phyloP scores from a whole-genome alignment of 2,888 invertebrate species.

The Antheraea assamensis region DNA sequence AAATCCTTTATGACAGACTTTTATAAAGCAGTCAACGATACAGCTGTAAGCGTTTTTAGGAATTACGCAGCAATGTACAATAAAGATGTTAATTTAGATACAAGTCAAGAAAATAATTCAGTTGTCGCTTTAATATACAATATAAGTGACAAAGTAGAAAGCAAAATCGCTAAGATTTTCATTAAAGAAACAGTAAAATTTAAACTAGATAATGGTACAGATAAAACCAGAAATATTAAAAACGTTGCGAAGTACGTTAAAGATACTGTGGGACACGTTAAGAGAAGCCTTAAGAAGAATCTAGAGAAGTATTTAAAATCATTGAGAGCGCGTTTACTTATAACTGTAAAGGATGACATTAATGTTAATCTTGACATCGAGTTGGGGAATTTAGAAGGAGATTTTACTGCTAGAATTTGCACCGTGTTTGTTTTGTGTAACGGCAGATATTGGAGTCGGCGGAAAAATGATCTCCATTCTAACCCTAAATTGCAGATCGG shows the following conservation, averaged over 20 bases:
- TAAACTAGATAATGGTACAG: slow-evolving; percentile 43
- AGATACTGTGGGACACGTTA: slow-evolving; percentile 33
- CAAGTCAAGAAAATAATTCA: slow-evolving; percentile 37
- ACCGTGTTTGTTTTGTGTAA: slow-evolving; percentile 54
- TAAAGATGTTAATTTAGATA: slow-evolving; percentile 48
- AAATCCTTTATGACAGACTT: slow-evolving; percentile 47
- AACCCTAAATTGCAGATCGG: slow-evolving; percentile 6
- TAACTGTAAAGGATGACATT: slow-evolving; percentile 48
- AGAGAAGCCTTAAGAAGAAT: slow-evolving; percentile 32
- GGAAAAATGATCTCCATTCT: slow-evolving; percentile 10
- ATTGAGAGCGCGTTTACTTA: slow-evolving; percentile 34
- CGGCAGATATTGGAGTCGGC: slow-evolving; percentile 33
- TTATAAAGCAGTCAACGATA: slow-evolving; percentile 53
- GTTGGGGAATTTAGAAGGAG: slow-evolving; percentile 47
- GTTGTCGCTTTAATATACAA: slow-evolving; percentile 41
- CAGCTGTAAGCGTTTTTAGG: slow-evolving; percentile 46
- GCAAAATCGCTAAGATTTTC: slow-evolving; percentile 41
- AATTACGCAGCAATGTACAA: slow-evolving; percentile 64
- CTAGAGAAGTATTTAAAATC: slow-evolving; percentile 34
- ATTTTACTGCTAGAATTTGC: slow-evolving; percentile 47
- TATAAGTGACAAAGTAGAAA: slow-evolving; percentile 34
- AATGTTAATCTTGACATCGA: slow-evolving; percentile 51
- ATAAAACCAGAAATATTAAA: slow-evolving; percentile 42
- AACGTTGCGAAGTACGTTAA: slow-evolving; percentile 43
- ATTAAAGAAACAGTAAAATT: slow-evolving; percentile 40